These are phyloP conservation scores for Bubo blakistoni DNA, from an alignment of 2,113 vertebrate genomes.

Conservation along the genomic window DNA sequence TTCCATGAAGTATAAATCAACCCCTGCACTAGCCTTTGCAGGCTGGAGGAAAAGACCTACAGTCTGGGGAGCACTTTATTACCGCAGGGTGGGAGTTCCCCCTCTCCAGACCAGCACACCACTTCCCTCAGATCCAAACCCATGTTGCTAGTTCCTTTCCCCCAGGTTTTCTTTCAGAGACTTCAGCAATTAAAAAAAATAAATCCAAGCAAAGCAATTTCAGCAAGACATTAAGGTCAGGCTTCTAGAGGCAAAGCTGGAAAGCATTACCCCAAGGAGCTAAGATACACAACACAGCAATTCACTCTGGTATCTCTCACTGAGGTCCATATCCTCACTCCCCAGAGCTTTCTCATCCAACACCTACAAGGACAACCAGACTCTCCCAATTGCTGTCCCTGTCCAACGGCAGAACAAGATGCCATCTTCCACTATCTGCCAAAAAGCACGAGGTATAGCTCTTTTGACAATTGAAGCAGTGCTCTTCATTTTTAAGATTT, in stretches of 20 bases:
- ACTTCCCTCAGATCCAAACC: not conserved
- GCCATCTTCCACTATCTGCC: not conserved
- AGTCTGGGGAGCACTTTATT: not conserved
- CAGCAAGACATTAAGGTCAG: not conserved
- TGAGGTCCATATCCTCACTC: not conserved
- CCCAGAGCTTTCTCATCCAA: not conserved
- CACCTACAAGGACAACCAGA: not conserved
- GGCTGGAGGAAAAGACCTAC: not conserved
- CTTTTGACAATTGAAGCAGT: not conserved
- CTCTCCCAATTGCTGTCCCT: not conserved
- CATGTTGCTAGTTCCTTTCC: accelerated
- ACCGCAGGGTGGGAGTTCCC: not conserved
- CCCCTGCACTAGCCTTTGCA: not conserved
- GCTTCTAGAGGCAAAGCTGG: not conserved
- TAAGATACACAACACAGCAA: not conserved
- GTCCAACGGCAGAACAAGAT: not conserved
- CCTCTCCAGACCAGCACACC: not conserved
- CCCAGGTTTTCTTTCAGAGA: not conserved
- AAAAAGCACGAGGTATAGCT: not conserved
- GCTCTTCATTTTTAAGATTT: not conserved
- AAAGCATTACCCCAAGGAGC: not conserved
- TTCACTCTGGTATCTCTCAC: not conserved
- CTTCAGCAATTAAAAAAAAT: not conserved
- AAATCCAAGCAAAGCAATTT: not conserved
- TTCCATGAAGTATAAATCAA: not conserved